Evolutionary conservation across 2,113 vertebrate genomes (phyloP), one percentile per base, ranked within the genome.

Genomic region (Trogon melanurus): DNA sequence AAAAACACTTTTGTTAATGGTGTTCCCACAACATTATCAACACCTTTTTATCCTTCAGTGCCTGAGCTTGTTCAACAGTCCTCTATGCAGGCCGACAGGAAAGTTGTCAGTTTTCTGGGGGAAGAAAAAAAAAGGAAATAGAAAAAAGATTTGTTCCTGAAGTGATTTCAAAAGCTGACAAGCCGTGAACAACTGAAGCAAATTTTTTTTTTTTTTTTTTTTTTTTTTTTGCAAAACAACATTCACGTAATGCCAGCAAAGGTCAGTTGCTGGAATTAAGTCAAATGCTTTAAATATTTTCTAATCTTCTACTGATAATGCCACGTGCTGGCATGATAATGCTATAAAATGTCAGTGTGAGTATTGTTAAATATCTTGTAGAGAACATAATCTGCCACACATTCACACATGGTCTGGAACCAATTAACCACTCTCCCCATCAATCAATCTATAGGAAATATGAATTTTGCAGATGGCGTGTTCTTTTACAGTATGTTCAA

Each of bases 161-260:
- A 72, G 48, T 67, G 47, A 62, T 91, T 69, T 90, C 41, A 85
- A 83, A 83, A 44, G 44, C 14, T 92, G 60, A 53, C 48, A 64
- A 44, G 20, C 53, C 84, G 60, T 56, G 69, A 94, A 70, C 71
- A 78, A 62, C 51, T 76, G 38, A 91, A 86, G 32, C 6, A 53
- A 73, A 10, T 13, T 50, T 75, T 93, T 85, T 90, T 88, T 69
- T 57, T n/a, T 64, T 67, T 53, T 70, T 10, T 13, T 50, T 72
- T 93, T 85, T 88, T 88, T 69, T 58, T n/a, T 64, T 67, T 83
- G 26, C 29, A 66, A 84, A 86, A 84, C 32, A 85, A 9, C 65
- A 61, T 93, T 89, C 81, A 79, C 91, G 20, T 92, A 89, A 72
- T 75, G 70, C 78, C 65, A 87, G 51, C 58, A 84, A 93, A 92